Evolutionary conservation across 1,140 invertebrate species (phyloP).

Genomic region (Trigoniulus corallinus): DNA sequence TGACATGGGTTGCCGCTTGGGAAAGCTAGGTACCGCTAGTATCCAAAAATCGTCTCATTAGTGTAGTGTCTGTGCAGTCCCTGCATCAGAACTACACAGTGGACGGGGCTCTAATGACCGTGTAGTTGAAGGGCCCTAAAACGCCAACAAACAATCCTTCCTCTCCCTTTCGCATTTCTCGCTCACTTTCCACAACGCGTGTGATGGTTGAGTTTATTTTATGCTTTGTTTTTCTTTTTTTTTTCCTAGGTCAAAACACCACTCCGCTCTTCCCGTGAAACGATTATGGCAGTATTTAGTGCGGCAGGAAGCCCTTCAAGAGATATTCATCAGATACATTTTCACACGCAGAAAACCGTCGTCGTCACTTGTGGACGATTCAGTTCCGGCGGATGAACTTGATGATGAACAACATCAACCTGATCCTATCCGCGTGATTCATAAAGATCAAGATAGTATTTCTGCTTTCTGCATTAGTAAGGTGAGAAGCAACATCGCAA

Average conservation of each 20-base stretch:
- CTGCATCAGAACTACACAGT: no score
- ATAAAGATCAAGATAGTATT: constrained; percentile 97
- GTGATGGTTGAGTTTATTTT: neutral
- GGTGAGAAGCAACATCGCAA: no score
- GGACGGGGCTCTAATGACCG: no score
- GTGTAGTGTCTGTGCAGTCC: no score
- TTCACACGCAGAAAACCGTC: constrained; percentile 43
- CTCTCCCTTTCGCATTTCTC: no score
- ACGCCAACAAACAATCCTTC: no score
- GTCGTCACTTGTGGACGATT: constrained; percentile 8
- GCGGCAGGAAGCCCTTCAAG: constrained; percentile 78
- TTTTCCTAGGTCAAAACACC: constrained; percentile 19
- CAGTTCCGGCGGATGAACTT: constrained; percentile 15
- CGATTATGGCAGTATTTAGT: constrained; percentile 89
- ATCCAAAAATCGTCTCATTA: no score
- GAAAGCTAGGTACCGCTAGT: no score
- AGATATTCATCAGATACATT: constrained; percentile 88
- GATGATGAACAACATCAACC: constrained; percentile 33
- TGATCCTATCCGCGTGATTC: constrained; percentile 80
- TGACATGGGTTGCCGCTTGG: no score
- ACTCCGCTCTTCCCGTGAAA: constrained; percentile 58
- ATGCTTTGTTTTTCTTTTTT: constrained; percentile 4
- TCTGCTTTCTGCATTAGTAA: constrained; percentile 91
- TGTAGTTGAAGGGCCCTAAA: no score
- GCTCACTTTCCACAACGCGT: neutral